A percentile compares a stretch with the other conserved stretches of the same genome.
Conservation (phyloP, 92 coral and sea anemone genomes). For the Isaurus tuberculatus region DNA sequence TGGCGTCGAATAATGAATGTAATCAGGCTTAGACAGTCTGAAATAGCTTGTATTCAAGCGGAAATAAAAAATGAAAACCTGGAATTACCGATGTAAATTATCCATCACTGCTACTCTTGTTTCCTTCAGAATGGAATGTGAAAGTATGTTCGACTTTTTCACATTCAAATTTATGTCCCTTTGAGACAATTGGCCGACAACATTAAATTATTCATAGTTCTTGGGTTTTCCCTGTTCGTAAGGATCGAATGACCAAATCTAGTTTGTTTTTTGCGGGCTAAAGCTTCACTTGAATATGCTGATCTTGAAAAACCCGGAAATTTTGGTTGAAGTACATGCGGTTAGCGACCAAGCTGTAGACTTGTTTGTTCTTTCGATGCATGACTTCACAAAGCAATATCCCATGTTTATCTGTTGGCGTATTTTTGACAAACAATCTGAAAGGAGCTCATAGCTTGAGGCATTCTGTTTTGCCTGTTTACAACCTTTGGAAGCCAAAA, state of each 20-base stretch:
- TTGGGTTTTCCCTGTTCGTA: slow-evolving; percentile 45
- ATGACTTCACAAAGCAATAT: slow-evolving; percentile 44
- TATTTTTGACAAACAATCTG: background rate
- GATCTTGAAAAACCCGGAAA: slow-evolving; percentile 24
- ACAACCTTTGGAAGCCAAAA: background rate
- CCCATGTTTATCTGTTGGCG: slow-evolving; percentile 12
- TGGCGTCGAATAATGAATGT: slow-evolving; percentile 17
- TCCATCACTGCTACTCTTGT: background rate
- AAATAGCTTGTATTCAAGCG: slow-evolving; percentile 2
- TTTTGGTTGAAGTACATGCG: slow-evolving; percentile 3
- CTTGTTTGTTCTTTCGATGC: background rate
- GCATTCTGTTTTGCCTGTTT: background rate
- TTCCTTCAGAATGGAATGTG: background rate
- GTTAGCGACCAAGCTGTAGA: background rate
- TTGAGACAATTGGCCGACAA: slow-evolving; percentile 18
- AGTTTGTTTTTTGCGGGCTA: background rate
- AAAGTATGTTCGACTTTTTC: background rate
- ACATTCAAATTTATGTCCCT: background rate
- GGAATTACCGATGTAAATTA: background rate
- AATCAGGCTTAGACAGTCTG: slow-evolving; percentile 1
- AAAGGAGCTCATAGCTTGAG: slow-evolving; percentile 34
- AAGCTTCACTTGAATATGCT: background rate
- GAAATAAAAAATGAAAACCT: slow-evolving; percentile 19
- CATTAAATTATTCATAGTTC: slow-evolving; percentile 35
- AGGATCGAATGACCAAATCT: slow-evolving; percentile 18